Base-by-base conservation (phyloP, 1,140 invertebrate species). In the Procambarus virginalis region DNA sequence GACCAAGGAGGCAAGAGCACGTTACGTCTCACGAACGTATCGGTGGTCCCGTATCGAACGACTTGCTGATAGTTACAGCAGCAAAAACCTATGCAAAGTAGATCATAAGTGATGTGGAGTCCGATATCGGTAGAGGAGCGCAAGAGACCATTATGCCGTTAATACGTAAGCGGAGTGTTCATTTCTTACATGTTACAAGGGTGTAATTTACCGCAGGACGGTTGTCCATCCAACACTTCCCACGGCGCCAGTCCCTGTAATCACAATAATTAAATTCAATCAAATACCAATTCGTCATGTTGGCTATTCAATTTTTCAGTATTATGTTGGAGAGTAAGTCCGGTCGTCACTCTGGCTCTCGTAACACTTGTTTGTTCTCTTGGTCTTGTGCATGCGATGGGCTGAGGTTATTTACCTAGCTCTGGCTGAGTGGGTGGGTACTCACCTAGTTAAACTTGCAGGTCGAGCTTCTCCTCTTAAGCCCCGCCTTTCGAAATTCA, bases 211-310 rank as follows among this genome's bases (percentile, higher is more conserved):
- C 70, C 46, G n/a, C 73, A 75, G n/a, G 22, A 20, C 55, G 51
- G 45, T 75, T 79, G 34, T n/a, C 49, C 48, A 3, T 5, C 68
- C 20, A 4, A 8, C 80, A 3, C 80, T 34, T 6, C 45, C 17
- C 22, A 0, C 14, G 2, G 5, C 22, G 60, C 20, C 20, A 64
- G 5, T 12, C 81, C 84, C 22, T 17, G 2, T 86, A 86, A 86
- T 86, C 75, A 48, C 78, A 48, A 48, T 86, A 86, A 86, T 86
- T 86, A 86, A 79, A 79, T 78, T 79, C 75, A 86, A 79, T 86
- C 76, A 79, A 79, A 68, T 68, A 79, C 20, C 58, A 49, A 68
- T 86, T 79, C 76, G 55, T 86, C 85, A 48, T 22, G 51, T 12
- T n/a, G 34, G 48, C 12, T 49, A 75, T 78, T 75, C 77, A 46